These are phyloP conservation scores for Tachystola acroxantha DNA, from an alignment of 2,888 invertebrate genomes.

Conservation along the genomic window DNA sequence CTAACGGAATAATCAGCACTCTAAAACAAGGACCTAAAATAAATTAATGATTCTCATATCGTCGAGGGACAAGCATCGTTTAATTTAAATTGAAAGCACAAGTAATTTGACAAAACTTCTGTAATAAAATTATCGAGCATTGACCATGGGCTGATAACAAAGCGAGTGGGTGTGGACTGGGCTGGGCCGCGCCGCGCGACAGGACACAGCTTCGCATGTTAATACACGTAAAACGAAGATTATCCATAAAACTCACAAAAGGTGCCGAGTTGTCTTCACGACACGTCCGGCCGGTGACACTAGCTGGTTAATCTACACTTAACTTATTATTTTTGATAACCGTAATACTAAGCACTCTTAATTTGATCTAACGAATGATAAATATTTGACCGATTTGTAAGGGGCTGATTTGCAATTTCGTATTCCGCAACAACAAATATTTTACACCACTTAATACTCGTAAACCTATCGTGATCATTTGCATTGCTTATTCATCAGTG, in stretches of 20 bases:
- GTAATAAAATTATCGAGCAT: conserved; percentile 75
- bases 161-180: conserved; percentile 49
- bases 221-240: conserved; percentile 69
- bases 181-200: conserved; percentile 45
- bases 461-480: no score
- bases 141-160: conserved; percentile 60
- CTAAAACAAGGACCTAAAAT: conserved; percentile 21
- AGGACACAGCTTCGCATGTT: conserved; percentile 65
- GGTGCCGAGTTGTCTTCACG: conserved; percentile 71
- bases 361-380: no score
- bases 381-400: no score
- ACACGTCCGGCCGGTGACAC: conserved; percentile 37
- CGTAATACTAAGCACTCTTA: no score
- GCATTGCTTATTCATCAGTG: conserved; percentile 64
- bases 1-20: no score
- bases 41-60: conserved; percentile 55
- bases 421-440: no score
- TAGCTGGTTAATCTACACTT: conserved; percentile 15
- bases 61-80: conserved; percentile 59
- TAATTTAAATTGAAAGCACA: conserved; percentile 71
- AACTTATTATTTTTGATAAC: no score
- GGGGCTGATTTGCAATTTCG: no score
- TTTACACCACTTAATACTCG: no score
- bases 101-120: conserved; percentile 75
- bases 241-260: conserved; percentile 72